Conservation (phyloP, 37 sponge, comb jelly and placozoan genomes). For the Oscarella lobularis region DNA sequence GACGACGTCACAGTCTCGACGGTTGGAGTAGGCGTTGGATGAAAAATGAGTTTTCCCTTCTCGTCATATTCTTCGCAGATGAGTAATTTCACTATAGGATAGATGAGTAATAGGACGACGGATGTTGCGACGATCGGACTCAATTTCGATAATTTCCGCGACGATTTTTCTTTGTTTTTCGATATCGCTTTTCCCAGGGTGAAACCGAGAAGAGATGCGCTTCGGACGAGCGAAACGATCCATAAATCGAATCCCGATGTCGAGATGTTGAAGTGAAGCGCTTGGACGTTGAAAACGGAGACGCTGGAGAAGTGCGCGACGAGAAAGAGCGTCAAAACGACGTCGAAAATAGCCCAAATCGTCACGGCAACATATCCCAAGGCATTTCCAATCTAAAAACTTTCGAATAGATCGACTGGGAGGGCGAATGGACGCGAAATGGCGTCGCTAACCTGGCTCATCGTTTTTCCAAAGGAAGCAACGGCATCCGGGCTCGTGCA, state of each 20-base stretch:
- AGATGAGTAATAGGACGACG: background rate
- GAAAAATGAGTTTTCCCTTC: background rate
- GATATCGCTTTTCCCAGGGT: background rate
- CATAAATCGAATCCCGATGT: background rate
- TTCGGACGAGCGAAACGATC: background rate
- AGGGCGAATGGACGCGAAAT: no score
- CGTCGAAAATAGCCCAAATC: no score
- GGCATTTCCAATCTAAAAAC: no score
- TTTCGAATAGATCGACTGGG: no score
- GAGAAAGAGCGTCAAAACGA: no score
- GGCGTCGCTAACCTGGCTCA: no score
- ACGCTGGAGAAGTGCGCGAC: no score
- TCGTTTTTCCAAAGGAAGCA: no score
- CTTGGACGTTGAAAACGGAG: no score
- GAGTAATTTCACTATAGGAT: background rate
- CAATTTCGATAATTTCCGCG: background rate
- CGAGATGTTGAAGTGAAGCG: no score
- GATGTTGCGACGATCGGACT: background rate
- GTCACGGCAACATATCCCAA: no score
- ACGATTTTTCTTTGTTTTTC: background rate
- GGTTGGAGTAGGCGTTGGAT: background rate
- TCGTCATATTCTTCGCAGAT: conserved; percentile 1
- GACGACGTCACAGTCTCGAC: background rate
- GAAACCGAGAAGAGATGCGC: background rate
- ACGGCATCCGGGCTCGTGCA: no score